These are phyloP conservation scores for Petromus typicus DNA, from an alignment of 2,113 vertebrate species.

Conservation along the genomic window DNA sequence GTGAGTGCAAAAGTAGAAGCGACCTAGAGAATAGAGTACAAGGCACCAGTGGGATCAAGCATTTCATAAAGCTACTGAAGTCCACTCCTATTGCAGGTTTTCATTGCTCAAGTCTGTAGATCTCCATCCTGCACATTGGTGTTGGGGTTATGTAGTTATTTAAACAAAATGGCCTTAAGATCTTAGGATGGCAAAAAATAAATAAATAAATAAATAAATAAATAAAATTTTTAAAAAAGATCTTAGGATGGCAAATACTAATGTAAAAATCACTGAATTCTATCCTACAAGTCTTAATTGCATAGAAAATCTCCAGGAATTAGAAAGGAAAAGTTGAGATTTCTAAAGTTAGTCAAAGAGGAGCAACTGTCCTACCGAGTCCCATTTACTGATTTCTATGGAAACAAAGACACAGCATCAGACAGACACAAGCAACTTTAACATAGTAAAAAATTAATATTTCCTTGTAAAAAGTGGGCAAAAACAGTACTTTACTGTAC, in stretches of 20 bases:
- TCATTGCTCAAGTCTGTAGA: background rate
- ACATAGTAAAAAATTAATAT: too few relatives aligned
- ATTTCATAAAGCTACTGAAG: background rate
- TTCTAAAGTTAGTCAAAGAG: background rate
- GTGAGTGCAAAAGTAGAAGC: background rate
- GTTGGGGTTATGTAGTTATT: background rate
- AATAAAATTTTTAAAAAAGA: too few relatives aligned
- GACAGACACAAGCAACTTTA: background rate
- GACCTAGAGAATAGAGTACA: background rate
- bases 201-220: too few relatives aligned
- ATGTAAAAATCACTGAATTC: background rate
- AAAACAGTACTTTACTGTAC: too few relatives aligned
- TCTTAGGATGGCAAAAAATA: too few relatives aligned
- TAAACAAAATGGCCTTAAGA: background rate
- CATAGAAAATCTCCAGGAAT: background rate
- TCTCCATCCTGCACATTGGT: background rate
- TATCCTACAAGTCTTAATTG: background rate
- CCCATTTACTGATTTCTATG: background rate
- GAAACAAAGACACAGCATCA: background rate
- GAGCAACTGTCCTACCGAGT: background rate
- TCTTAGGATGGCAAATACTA: constrained; percentile 11
- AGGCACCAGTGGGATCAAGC: background rate
- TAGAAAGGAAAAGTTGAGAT: background rate
- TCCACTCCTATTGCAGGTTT: background rate
- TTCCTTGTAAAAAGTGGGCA: too few relatives aligned